Base-by-base conservation (phyloP, 1,140 invertebrate genomes). In the Zaprionus gabonicus region DNA sequence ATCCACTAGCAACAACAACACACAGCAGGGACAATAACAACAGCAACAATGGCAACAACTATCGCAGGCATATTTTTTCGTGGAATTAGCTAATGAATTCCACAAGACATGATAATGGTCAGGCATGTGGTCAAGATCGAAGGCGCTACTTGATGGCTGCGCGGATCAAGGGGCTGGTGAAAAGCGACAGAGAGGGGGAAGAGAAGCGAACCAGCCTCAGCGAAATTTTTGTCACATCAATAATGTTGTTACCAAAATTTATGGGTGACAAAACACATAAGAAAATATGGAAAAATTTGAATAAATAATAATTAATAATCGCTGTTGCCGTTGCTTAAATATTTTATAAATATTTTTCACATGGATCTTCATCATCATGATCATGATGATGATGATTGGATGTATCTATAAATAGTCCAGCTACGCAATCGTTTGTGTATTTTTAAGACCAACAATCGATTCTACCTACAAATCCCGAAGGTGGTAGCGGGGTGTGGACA, bases 291-390 rank as follows among this genome's bases (percentile, higher is more conserved):
- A 68, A 63, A 82, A 74, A 71, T 70, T 63, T 68, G 65, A 78
- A 91, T 91, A 91, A 91, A 91, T 87, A 76, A 81, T 91, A 91
- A 80, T 86, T 78, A 91, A 87, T 72, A 80, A 71, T 68, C 63
- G 9, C 53, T 72, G 44, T 25, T 62, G 56, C 53, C 34, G 66
- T 25, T 49, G 36, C n/a, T 69, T 69, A 15, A 58, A 46, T 59
- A 66, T 71, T 82, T 67, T 68, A 82, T 82, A 71, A 56, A 83
- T 69, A 74, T 73, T 77, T 63, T 44, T 68, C 65, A 57, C 71
- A 49, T 44, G 31, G 25, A 62, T 4, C n/a, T 46, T 17, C 41
- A 44, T 44, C 41, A 44, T 15, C 12, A 38, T 20, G 20, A 20
- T 44, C 1, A 46, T 10, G 41, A 46, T 46, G n/a, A 17, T n/a